A percentile compares a stretch with the other conserved stretches of the same genome.
Evolutionary conservation across 2,888 invertebrate species (phyloP).

Genomic region (Nudaria mundana): DNA sequence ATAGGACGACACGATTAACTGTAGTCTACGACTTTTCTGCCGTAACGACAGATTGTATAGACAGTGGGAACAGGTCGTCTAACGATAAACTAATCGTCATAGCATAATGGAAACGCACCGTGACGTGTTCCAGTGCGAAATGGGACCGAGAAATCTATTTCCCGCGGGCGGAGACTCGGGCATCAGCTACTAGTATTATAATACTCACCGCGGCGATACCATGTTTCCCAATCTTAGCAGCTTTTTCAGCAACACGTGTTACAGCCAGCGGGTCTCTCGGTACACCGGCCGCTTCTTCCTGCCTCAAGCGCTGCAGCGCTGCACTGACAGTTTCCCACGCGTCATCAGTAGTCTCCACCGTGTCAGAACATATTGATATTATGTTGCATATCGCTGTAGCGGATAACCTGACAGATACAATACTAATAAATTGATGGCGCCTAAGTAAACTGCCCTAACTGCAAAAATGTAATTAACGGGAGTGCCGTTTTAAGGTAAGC

Average conservation of each 20-base stretch:
- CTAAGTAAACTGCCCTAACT: background rate
- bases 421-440: background rate
- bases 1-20: too few species aligned
- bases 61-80: too few species aligned
- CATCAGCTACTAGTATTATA: too few species aligned
- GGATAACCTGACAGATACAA: constrained; percentile 49
- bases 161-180: too few species aligned
- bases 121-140: too few species aligned
- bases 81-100: too few species aligned
- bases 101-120: too few species aligned
- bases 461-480: too few species aligned
- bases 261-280: constrained; percentile 37
- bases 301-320: constrained; percentile 46
- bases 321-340: constrained; percentile 49
- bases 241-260: constrained; percentile 44
- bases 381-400: constrained; percentile 61
- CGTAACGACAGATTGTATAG: too few species aligned
- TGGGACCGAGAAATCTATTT: too few species aligned
- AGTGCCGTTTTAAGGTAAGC: too few species aligned
- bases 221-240: constrained; percentile 50
- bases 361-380: constrained; percentile 57
- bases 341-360: constrained; percentile 40
- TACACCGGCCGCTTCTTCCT: constrained; percentile 51
- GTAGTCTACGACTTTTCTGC: too few species aligned
- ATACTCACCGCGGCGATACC: constrained; percentile 64